A percentile compares a stretch with the other conserved stretches of the same genome.
Conservation (phyloP, 2,797 vertebrate genomes). For the Chelonia mydas region DNA sequence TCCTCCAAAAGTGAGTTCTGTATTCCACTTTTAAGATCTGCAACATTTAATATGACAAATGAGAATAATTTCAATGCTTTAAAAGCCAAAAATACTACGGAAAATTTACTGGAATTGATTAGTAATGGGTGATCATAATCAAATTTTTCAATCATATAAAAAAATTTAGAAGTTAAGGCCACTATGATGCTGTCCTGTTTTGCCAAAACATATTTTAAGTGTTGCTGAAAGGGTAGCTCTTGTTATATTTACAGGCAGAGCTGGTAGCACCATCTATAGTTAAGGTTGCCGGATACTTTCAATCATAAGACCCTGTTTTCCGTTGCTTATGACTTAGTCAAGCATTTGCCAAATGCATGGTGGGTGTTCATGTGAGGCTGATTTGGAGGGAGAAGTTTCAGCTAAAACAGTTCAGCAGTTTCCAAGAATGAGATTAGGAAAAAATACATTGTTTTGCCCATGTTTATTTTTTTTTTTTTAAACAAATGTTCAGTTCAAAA, state of each 20-base stretch:
- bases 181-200: not conserved
- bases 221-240: no score
- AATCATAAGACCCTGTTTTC: not conserved
- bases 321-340: not conserved
- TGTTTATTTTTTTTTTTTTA: not conserved
- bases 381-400: not conserved
- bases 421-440: not conserved
- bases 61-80: not conserved
- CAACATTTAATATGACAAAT: not conserved
- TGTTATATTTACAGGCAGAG: not conserved
- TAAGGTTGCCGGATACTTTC: no score
- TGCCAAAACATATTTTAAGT: not conserved
- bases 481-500: not conserved
- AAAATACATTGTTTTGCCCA: not conserved
- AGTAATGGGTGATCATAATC: not conserved
- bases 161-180: not conserved
- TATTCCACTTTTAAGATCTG: not conserved
- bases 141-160: not conserved
- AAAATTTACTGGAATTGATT: not conserved
- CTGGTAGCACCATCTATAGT: no score
- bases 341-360: not conserved
- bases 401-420: not conserved
- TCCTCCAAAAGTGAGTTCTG: not conserved
- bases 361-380: not conserved
- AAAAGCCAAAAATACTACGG: not conserved